Evolutionary conservation across 1,140 invertebrate genomes (phyloP).

Genomic region (Gerris buenoi): DNA sequence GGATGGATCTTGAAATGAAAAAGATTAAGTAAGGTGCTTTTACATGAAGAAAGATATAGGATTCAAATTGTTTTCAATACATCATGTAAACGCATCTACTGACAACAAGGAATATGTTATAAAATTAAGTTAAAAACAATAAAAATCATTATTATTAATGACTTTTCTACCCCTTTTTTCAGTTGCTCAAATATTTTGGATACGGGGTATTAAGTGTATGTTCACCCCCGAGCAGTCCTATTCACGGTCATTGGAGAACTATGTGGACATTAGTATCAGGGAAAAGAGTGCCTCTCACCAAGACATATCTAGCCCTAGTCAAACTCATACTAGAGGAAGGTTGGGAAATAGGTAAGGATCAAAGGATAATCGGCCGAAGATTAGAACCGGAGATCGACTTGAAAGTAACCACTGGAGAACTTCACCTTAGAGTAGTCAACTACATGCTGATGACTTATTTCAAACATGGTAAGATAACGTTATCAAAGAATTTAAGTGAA

Average conservation of each 20-base stretch:
- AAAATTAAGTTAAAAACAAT: too few relatives aligned
- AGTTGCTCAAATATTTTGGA: background rate
- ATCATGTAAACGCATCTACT: too few relatives aligned
- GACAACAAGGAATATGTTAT: too few relatives aligned
- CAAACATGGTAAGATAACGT: background rate
- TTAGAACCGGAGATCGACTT: background rate
- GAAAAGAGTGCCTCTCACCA: background rate
- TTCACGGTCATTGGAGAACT: background rate
- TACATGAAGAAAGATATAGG: too few relatives aligned
- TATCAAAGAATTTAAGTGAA: background rate
- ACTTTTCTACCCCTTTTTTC: too few relatives aligned
- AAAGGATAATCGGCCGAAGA: background rate
- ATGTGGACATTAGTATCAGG: background rate
- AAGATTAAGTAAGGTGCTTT: too few relatives aligned
- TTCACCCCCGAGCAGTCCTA: background rate
- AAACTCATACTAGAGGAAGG: background rate
- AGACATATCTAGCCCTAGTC: background rate
- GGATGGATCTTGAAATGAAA: too few relatives aligned
- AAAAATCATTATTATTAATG: too few relatives aligned
- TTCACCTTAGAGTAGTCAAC: background rate
- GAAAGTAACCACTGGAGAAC: background rate
- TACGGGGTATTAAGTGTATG: background rate
- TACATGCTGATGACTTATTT: background rate
- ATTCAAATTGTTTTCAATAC: too few relatives aligned
- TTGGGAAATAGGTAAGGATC: background rate